Evolutionary conservation across 1,140 invertebrate species (phyloP), one percentile per base, ranked within the genome.

Genomic region (Parasteatoda tepidariorum): DNA sequence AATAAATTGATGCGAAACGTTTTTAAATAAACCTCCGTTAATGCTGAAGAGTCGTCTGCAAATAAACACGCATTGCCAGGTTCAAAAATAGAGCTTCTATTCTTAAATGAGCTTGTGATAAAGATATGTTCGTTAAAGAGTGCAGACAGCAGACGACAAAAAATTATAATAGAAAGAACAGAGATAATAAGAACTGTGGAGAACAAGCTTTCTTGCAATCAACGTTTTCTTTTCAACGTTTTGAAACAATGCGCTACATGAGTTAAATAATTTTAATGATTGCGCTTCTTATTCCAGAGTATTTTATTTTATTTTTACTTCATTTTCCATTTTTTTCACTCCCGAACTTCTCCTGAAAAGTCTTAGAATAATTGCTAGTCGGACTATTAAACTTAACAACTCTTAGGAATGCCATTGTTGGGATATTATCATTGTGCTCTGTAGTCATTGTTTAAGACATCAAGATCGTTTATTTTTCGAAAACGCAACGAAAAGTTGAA

Each of bases 211-310:
- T 82, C 78, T 82, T 82, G 62, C 78, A 82, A 62, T 82, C 78
- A 59, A 24, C 13, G 55, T 70, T 70, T 82, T 82, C 78, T 82
- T 82, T 79, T 68, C 76, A 79, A 18, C 74, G 41, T 79, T 79
- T 82, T 82, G 67, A 82, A 82, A 82, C 78, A 82, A 82, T 70
- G 78, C 78, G 66, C 78, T 82, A 82, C 78, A 82, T 70, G 78
- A 82, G 78, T 82, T 82, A 82, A 82, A 82, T 82, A 82, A 82
- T 82, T 82, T 82, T 82, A 82, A 82, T 82, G 78, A 82, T 82
- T 68, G 78, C 67, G 66, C 78, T 82, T 82, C 78, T 82, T 82
- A 70, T 62, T 61, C 26, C 66, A 3, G 31, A 4, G 76, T 79
- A 34, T 79, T 79, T 67, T 54, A 57, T 61, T 48, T 82, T 41